Evolutionary conservation across 2,797 vertebrate genomes (phyloP), one percentile per base, ranked within the genome.

Genomic region (Gymnothorax javanicus): DNA sequence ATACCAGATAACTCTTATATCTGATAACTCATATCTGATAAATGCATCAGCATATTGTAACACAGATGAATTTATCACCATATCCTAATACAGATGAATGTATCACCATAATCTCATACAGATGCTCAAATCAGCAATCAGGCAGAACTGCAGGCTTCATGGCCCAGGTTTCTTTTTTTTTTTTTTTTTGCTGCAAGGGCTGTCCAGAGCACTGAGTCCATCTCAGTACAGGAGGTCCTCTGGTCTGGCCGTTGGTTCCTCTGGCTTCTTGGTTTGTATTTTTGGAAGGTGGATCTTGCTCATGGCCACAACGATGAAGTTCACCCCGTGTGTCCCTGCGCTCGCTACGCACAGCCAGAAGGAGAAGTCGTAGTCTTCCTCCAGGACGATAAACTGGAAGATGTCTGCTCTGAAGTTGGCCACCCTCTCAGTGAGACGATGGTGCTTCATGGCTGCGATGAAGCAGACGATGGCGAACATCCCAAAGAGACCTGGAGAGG

Each of bases 311-410:
- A 98, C 94, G 3, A 97, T 93, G 89, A 99, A 93, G 91, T 98
- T 97, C 0, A 95, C 94, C 0, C 95, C 95, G 0, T 98, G 98
- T 87, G 96, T 95, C 0, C 89, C 95, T 25, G 97, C 89, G 25
- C 98, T 97, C 90, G 97, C 97, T 87, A 99, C 97, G 0, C 97
- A 97, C 60, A 99, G 93, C 98, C 98, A 99, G 89, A 99, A 99
- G 1, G 97, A 99, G 93, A 96, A 95, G 90, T 97, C 96, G 58
- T 97, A 96, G 71, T 4, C 87, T 90, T 99, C 97, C 2, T 97
- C 97, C 86, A 99, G 91, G 83, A 99, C 94, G 0, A 97, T 87
- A 0, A 99, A 97, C 62, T 86, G 93, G n/a, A 99, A 99, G 86
- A 97, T 86, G 12, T 94, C 96, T 93, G 99, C 98, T 59, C 86